These are phyloP conservation scores for Astur gentilis DNA, from an alignment of 2,113 vertebrate genomes.

Conservation along the genomic window DNA sequence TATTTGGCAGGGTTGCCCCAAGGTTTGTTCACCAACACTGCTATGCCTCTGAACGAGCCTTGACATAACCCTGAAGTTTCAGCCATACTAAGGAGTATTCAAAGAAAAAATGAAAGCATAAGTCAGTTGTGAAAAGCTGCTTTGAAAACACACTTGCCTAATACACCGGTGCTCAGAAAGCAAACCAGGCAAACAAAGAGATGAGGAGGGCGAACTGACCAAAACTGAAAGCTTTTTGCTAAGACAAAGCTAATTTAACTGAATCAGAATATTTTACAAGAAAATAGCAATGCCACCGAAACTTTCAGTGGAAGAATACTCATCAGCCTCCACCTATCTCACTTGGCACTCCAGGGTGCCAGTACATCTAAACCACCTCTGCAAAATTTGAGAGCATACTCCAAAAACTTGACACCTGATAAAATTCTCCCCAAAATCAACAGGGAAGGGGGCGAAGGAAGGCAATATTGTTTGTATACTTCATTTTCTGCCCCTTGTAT, in stretches of 20 bases:
- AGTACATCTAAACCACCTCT: neutral
- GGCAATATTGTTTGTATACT: neutral
- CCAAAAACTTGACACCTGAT: neutral
- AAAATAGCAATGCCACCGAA: neutral
- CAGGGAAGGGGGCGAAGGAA: neutral
- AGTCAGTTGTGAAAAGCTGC: neutral
- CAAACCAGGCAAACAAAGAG: neutral
- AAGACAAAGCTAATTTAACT: neutral
- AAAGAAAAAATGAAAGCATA: neutral
- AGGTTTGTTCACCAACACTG: neutral
- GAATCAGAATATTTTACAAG: neutral
- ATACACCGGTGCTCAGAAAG: neutral
- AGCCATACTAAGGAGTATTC: neutral
- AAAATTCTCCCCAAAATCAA: neutral
- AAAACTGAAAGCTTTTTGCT: neutral
- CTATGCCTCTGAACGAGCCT: neutral
- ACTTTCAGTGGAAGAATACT: neutral
- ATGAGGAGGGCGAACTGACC: neutral
- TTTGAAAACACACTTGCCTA: neutral
- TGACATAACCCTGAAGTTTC: slow-evolving; percentile 28
- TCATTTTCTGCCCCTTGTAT: neutral
- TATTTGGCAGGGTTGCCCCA: slow-evolving; percentile 18
- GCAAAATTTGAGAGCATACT: neutral
- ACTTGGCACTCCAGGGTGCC: neutral
- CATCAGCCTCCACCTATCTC: neutral